Conservation (phyloP, 2,797 vertebrate genomes). For the Austrolebias charrua region DNA sequence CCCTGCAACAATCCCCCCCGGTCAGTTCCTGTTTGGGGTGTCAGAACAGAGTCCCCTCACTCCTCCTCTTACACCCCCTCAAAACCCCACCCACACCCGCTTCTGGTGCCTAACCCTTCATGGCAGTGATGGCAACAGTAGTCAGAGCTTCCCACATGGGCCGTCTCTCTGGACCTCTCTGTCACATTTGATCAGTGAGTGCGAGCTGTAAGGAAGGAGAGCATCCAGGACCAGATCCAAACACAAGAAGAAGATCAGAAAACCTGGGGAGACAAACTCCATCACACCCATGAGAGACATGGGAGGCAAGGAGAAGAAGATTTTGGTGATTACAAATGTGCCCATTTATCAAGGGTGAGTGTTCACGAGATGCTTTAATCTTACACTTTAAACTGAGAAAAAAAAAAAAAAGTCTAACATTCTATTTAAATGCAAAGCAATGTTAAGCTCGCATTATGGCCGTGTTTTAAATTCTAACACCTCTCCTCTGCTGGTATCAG, state of each 20-base stretch:
- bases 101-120: slow-evolving; percentile 49
- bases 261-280: slow-evolving; percentile 44
- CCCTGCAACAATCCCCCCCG: slow-evolving; percentile 79
- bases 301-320: slow-evolving; percentile 88
- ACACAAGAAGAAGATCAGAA: slow-evolving; percentile 70
- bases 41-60: background rate
- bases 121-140: slow-evolving; percentile 46
- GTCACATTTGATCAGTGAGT: slow-evolving; percentile 25
- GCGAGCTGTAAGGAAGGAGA: slow-evolving; percentile 47
- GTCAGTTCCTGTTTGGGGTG: slow-evolving; percentile 49
- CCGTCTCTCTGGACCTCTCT: slow-evolving; percentile 19
- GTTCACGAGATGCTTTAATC: background rate
- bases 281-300: slow-evolving; percentile 71
- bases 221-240: slow-evolving; percentile 57
- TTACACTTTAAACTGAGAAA: background rate
- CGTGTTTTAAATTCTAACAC: slow-evolving; percentile 68
- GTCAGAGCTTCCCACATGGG: slow-evolving; percentile 39
- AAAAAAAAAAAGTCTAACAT: slow-evolving; percentile 9
- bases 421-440: slow-evolving; percentile 35
- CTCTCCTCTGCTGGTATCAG: slow-evolving; percentile 38
- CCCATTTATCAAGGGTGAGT: slow-evolving; percentile 83
- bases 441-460: slow-evolving; percentile 32
- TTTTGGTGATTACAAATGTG: slow-evolving; percentile 78
- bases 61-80: slow-evolving; percentile 39
- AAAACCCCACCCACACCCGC: slow-evolving; percentile 23